Percentiles rank a stretch among this genome's conserved stretches.
phyloP scores from a whole-genome alignment of 2,797 vertebrate genomes.

The Fistularia commersonii region DNA sequence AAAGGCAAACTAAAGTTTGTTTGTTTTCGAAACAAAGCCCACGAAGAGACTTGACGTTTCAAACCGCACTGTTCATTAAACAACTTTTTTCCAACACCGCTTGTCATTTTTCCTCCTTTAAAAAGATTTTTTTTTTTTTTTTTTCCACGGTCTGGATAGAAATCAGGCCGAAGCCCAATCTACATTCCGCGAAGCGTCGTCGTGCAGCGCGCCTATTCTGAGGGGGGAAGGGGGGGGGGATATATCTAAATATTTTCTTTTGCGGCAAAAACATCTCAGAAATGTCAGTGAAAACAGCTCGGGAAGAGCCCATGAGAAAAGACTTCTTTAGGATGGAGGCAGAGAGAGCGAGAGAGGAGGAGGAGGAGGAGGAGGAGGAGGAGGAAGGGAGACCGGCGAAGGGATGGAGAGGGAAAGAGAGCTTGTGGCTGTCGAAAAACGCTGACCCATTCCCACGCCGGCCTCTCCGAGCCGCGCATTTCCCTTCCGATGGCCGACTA shows the following conservation, averaged over 20 bases:
- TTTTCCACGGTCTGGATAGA: neutral
- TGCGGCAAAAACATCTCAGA: conserved; percentile 70
- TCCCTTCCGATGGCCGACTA: conserved; percentile 59
- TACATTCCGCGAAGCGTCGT: neutral
- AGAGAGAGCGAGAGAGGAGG: conserved; percentile 15
- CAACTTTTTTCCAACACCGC: too few relatives aligned
- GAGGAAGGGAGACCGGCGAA: conserved; percentile 21
- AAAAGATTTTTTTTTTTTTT: conserved; percentile 11
- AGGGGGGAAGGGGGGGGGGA: conserved; percentile 50
- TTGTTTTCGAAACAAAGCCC: too few relatives aligned
- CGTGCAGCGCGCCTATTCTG: neutral
- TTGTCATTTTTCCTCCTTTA: too few relatives aligned
- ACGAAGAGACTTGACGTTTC: too few relatives aligned
- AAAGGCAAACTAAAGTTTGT: too few relatives aligned
- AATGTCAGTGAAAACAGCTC: conserved; percentile 76
- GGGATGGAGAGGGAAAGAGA: conserved; percentile 32
- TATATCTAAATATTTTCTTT: conserved; percentile 73
- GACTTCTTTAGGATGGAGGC: conserved; percentile 57
- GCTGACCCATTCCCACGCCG: conserved; percentile 79
- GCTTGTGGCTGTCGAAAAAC: conserved; percentile 62
- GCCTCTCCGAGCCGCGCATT: conserved; percentile 51
- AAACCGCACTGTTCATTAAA: too few relatives aligned
- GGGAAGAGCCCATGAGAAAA: conserved; percentile 67
- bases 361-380: conserved; percentile 27
- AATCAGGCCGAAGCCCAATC: neutral